Evolutionary conservation across 2,113 vertebrate species (phyloP), one percentile per base, ranked within the genome.

Genomic region (Podarcis raffonei): DNA sequence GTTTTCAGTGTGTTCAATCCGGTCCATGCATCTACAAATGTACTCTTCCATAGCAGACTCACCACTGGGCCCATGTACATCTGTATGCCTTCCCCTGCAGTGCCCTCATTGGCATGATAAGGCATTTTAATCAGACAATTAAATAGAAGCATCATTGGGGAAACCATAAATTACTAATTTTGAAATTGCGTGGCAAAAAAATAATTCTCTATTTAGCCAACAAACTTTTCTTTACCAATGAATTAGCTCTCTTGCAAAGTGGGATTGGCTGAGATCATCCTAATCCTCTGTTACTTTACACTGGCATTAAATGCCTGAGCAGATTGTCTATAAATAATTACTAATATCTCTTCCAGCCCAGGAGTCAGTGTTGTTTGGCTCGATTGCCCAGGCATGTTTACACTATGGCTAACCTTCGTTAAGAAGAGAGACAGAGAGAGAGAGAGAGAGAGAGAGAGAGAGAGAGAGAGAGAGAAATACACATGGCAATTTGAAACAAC

Each of bases 71-170:
- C 53, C 2, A 30, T 39, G 23, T 42, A 66, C 12, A 8, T 12
- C 23, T 65, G 37, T 2, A 48, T 7, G 39, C 48, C 48, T 53
- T 39, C 23, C 11, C 35, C 85, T 89, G 83, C 82, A 37, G 18
- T 94, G 32, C 86, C 85, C 89, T 92, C 94, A 87, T 81, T 83
- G 11, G 30, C 85, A 93, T 91, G 81, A 91, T 88, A 90, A 90
- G 92, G 83, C 62, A 77, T 92, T 95, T 93, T 86, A 90, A 88
- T 71, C 81, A 88, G 87, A 84, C 89, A 76, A 86, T 68, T 59
- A 92, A 91, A 91, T 88, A 83, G 2, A 89, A 79, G 88, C 93
- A 88, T 87, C 30, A 78, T 88, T 92, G 87, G 80, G 62, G 15
- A 48, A 39, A 87, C 62, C 59, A 53, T 27, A 11, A 35, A 37